A percentile compares a stretch with the other conserved stretches of the same genome.
These are phyloP conservation scores for Poeciliopsis paucimaculata DNA, from an alignment of 2,797 vertebrate genomes.

Conservation along the genomic window DNA sequence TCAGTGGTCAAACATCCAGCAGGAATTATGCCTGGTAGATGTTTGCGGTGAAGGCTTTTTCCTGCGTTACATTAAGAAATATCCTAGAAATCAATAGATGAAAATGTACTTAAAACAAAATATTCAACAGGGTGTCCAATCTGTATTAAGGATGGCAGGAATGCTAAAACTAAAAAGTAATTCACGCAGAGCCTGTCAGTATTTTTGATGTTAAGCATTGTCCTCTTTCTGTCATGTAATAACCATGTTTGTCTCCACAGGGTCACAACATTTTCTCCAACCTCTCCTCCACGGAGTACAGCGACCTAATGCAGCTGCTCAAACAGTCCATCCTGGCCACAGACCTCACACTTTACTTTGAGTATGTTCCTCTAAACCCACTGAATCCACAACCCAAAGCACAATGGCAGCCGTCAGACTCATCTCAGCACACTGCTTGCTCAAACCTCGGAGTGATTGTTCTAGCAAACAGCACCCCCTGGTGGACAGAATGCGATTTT, in stretches of 20 bases:
- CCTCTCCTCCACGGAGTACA: slow-evolving; percentile 96
- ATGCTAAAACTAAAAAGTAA: background rate
- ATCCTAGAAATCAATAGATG: background rate
- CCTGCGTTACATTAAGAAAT: background rate
- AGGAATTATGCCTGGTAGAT: background rate
- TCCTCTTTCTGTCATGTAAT: slow-evolving; percentile 18
- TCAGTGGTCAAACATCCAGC: background rate
- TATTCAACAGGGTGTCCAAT: background rate
- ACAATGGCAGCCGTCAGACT: slow-evolving; percentile 9
- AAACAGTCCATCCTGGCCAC: slow-evolving; percentile 99
- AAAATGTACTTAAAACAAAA: background rate
- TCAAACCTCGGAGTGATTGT: slow-evolving; percentile 17
- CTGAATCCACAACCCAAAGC: slow-evolving; percentile 10
- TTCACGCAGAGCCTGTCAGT: background rate
- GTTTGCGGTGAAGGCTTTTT: background rate
- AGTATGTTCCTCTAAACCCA: slow-evolving; percentile 82
- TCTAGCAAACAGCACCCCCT: slow-evolving; percentile 68
- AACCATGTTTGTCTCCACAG: slow-evolving; percentile 82
- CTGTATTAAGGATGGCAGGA: background rate
- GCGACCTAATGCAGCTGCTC: slow-evolving; percentile 98
- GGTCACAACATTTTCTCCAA: slow-evolving; percentile 99
- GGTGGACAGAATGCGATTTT: slow-evolving; percentile 62
- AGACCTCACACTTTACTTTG: slow-evolving; percentile 98
- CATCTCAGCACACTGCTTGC: background rate
- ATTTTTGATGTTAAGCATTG: background rate